phyloP scores from a whole-genome alignment of 2,888 invertebrate species.

The Allolobophora icterica region DNA sequence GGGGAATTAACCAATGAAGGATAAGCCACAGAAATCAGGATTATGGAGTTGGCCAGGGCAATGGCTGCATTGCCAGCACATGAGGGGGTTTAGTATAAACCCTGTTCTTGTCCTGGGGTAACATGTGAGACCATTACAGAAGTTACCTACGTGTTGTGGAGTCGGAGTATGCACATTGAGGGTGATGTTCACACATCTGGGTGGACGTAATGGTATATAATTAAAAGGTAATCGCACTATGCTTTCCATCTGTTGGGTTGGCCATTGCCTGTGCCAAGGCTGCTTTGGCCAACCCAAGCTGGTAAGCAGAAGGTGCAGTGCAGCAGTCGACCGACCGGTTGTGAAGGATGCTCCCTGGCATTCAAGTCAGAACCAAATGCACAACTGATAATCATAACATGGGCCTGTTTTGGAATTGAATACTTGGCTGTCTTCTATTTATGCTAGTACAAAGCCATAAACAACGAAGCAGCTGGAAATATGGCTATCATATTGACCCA shows the following conservation, averaged over 20 bases:
- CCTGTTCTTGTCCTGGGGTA: too few relatives aligned
- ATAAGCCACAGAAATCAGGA: background rate
- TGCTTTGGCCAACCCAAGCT: too few relatives aligned
- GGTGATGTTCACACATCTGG: background rate
- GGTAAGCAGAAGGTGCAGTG: background rate
- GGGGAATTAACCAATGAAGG: background rate
- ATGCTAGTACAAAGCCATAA: slow-evolving; percentile 17
- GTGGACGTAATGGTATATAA: background rate
- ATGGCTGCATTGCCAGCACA: background rate
- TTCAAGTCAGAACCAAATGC: background rate
- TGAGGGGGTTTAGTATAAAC: background rate
- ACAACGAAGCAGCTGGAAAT: background rate
- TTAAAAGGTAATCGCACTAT: background rate
- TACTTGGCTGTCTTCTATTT: background rate
- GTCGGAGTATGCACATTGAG: background rate
- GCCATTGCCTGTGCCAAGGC: background rate
- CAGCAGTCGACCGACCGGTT: background rate
- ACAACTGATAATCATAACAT: background rate
- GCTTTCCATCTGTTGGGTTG: slow-evolving; percentile 9
- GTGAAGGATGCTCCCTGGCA: background rate
- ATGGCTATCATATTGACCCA: background rate
- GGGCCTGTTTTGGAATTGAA: slow-evolving; percentile 17
- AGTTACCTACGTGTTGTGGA: background rate
- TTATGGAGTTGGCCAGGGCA: background rate
- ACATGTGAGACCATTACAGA: too few relatives aligned